Conservation (phyloP, 2,888 invertebrate species). For the Autographa pulchrina region DNA sequence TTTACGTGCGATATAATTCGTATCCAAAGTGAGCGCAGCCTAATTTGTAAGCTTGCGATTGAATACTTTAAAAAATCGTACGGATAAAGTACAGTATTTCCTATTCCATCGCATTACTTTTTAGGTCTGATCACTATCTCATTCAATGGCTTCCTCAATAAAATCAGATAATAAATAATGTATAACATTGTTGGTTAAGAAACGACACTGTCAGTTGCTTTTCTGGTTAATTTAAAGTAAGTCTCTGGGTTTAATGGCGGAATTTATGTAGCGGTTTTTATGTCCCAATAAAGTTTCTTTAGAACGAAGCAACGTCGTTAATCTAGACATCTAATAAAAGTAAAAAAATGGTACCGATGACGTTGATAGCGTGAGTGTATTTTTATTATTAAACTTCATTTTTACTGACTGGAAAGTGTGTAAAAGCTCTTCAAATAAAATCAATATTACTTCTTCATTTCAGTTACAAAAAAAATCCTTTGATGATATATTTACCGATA, state of each 20-base stretch:
- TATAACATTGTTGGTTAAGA: constrained; percentile 59
- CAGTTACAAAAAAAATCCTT: too few relatives aligned
- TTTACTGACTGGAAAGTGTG: not conserved
- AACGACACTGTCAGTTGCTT: constrained; percentile 66
- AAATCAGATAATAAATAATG: constrained; percentile 58
- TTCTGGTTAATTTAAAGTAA: constrained; percentile 86
- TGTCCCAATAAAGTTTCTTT: constrained; percentile 82
- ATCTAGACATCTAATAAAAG: constrained; percentile 80
- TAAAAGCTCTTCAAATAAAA: not conserved
- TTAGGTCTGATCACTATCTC: constrained; percentile 43
- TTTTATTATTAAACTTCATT: constrained; percentile 15
- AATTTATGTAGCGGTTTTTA: constrained; percentile 84
- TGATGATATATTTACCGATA: not conserved
- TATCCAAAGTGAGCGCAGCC: too few relatives aligned
- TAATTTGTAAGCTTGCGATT: not conserved
- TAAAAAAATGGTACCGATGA: constrained; percentile 59
- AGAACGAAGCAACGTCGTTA: constrained; percentile 81
- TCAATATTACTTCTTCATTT: too few relatives aligned
- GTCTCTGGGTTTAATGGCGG: constrained; percentile 77
- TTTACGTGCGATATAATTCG: too few relatives aligned
- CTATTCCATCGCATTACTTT: constrained; percentile 26
- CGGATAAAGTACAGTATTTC: not conserved
- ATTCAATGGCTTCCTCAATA: constrained; percentile 44
- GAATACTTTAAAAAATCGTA: not conserved
- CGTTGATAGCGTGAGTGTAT: constrained; percentile 54